A percentile compares a stretch with the other conserved stretches of the same genome.
phyloP scores from a whole-genome alignment of 2,888 invertebrate species.

The Xylota sylvarum region DNA sequence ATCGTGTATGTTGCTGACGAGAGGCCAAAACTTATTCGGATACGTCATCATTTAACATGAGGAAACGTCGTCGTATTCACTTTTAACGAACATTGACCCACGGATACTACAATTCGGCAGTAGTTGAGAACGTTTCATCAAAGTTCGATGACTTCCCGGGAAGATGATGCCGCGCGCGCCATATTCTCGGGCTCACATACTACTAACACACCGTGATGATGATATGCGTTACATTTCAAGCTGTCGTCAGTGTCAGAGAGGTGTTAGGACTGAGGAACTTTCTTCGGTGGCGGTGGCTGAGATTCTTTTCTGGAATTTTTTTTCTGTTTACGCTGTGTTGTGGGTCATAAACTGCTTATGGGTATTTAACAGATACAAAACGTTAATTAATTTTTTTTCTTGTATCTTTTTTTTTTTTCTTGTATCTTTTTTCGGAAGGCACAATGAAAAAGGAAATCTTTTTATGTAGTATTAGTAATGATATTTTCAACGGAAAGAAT shows the following conservation, averaged over 20 bases:
- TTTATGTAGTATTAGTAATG: conserved; percentile 13
- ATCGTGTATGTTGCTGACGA: conserved; percentile 54
- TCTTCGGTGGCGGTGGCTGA: conserved; percentile 11
- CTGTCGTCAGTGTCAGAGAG: conserved; percentile 37
- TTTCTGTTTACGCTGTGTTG: conserved; percentile 11
- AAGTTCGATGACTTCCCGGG: conserved; percentile 66
- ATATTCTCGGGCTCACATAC: conserved; percentile 22
- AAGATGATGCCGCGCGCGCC: conserved; percentile 29
- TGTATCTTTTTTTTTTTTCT: too few relatives aligned
- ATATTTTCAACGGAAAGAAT: conserved; percentile 28
- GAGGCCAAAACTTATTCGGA: conserved; percentile 43
- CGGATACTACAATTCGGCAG: conserved; percentile 55
- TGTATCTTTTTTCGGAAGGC: not conserved
- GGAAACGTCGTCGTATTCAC: conserved; percentile 73
- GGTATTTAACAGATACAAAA: conserved; percentile 46
- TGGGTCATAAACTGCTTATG: conserved; percentile 42
- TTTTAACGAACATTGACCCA: conserved; percentile 71
- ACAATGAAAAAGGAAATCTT: conserved; percentile 6
- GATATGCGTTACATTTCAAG: conserved; percentile 35
- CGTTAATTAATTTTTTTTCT: conserved; percentile 42
- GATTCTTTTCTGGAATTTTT: not conserved
- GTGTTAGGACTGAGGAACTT: conserved; percentile 39
- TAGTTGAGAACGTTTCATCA: conserved; percentile 53
- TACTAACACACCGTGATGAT: conserved; percentile 18
- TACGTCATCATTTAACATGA: conserved; percentile 71